Base-by-base conservation (phyloP, 1,140 invertebrate species). In the Trialeurodes vaporariorum region DNA sequence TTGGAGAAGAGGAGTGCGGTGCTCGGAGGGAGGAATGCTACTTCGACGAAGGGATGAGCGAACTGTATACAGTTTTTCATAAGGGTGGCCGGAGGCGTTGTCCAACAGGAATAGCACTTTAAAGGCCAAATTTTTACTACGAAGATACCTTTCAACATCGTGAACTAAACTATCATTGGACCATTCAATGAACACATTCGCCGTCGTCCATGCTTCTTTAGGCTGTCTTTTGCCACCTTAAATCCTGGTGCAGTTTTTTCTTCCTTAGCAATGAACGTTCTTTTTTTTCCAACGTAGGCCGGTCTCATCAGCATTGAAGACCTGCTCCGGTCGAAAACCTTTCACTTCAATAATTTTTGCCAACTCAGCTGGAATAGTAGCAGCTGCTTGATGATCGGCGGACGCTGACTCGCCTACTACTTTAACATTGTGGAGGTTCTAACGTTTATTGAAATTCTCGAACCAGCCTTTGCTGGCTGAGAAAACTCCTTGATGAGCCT, bases 241-340 rank as follows among this genome's bases (percentile, higher is more conserved):
- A 63, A 63, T 63, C 61, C 61, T 2, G n/a, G 61, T 63, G 61
- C 25, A 27, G 61, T 63, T 63, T 63, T 63, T 63, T 63, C 25
- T 27, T 63, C 23, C 34, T 63, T 63, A 27, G 26, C 22, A 27
- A 27, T 22, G 40, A 63, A 63, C 27, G 21, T 63, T 63, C 62
- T 63, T 63, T 63, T 27, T 27, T 63, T 63, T 63, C 25, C 62
- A 63, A 63, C 27, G 40, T 22, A 63, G 62, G 24, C 62, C 62
- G 0, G 62, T 63, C 40, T 63, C 21, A 23, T 63, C 62, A 27
- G 62, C 62, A 63, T 63, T 63, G 26, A 63, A 63, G 27, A 63
- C 62, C 62, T 63, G 62, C 40, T 63, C 62, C 0, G 25, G 62
- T 1, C 26, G 27, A 12, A 27, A 63, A n/a, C n/a, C n/a, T n/a